phyloP scores from a whole-genome alignment of 2,888 invertebrate genomes.

The Coleophora deauratella region DNA sequence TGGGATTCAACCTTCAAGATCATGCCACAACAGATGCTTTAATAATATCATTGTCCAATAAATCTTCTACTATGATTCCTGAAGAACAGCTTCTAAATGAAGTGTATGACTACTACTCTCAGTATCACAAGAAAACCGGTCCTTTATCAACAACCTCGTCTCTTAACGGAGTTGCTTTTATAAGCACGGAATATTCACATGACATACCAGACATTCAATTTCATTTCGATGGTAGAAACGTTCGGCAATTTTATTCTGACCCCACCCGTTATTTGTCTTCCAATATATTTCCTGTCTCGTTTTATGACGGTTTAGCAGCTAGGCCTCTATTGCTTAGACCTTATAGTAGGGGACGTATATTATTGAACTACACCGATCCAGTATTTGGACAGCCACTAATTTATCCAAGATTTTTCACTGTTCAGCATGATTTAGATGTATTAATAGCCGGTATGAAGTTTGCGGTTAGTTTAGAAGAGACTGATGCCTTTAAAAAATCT shows the following conservation, averaged over 20 bases:
- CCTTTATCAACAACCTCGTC: constrained; percentile 72
- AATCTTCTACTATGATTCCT: constrained; percentile 62
- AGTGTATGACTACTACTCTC: constrained; percentile 52
- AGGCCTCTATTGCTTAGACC: constrained; percentile 77
- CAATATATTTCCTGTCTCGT: constrained; percentile 71
- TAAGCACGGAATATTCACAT: constrained; percentile 66
- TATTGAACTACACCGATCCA: constrained; percentile 81
- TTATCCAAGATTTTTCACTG: constrained; percentile 79
- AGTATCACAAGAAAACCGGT: constrained; percentile 51
- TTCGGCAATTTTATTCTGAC: constrained; percentile 73
- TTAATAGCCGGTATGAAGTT: constrained; percentile 77
- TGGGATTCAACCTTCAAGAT: constrained; percentile 84
- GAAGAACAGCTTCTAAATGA: constrained; percentile 51
- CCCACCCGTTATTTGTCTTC: constrained; percentile 65
- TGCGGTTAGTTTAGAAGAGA: constrained; percentile 72
- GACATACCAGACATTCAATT: constrained; percentile 79
- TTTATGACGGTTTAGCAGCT: constrained; percentile 76
- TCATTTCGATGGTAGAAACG: constrained; percentile 75
- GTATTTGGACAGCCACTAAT: constrained; percentile 81
- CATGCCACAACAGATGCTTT: constrained; percentile 79
- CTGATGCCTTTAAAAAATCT: constrained; percentile 70
- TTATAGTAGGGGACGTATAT: constrained; percentile 76
- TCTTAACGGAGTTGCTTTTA: constrained; percentile 74
- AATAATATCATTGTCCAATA: constrained; percentile 57
- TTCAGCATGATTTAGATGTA: constrained; percentile 76